These are phyloP conservation scores for Papilio polytes DNA, from an alignment of 1,140 invertebrate genomes.

Conservation along the genomic window DNA sequence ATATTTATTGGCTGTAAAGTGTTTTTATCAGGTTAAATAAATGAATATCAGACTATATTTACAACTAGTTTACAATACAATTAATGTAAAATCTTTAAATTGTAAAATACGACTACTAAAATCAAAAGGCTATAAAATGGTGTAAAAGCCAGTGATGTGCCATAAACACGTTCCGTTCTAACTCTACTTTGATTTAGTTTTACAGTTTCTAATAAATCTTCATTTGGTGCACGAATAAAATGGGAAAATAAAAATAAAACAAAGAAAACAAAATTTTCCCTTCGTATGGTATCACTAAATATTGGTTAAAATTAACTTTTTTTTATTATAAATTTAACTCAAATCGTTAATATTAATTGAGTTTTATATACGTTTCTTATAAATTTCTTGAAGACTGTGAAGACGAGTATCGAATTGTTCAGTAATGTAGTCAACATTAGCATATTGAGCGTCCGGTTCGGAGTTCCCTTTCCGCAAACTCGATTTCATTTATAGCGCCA, in stretches of 20 bases:
- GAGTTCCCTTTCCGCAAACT: conserved; percentile 10
- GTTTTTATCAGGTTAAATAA: not conserved
- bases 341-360: not conserved
- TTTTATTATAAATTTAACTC: too few species aligned
- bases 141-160: not conserved
- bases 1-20: not conserved
- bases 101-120: not conserved
- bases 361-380: not conserved
- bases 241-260: not conserved
- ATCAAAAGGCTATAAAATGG: not conserved
- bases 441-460: conserved; percentile 22
- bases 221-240: not conserved
- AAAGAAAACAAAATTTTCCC: not conserved
- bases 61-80: too few species aligned
- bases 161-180: conserved; percentile 7
- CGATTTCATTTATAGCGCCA: conserved; percentile 9
- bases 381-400: not conserved
- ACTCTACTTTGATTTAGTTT: conserved; percentile 11
- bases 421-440: conserved; percentile 2
- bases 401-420: conserved; percentile 18
- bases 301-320: not conserved
- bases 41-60: too few species aligned
- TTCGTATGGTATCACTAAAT: not conserved
- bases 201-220: conserved; percentile 25
- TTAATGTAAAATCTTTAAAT: not conserved